These are phyloP conservation scores for Esox lucius DNA, from an alignment of 2,797 vertebrate genomes.

Conservation along the genomic window DNA sequence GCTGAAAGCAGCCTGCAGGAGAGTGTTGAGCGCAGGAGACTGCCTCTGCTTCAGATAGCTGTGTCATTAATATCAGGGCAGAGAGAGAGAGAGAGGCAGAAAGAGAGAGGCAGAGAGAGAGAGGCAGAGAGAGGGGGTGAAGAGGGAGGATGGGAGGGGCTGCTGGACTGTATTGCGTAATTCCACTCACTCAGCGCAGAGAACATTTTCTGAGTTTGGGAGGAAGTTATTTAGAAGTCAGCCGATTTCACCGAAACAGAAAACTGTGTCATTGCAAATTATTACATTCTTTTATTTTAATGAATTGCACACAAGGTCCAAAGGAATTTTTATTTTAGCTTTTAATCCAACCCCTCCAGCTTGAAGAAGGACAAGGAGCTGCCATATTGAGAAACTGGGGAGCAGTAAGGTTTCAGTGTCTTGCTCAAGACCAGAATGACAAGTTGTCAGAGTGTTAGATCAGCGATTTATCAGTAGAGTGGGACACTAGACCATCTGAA, in stretches of 20 bases:
- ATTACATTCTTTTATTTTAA: no score
- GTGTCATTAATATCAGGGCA: slow-evolving; percentile 79
- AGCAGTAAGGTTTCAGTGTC: no score
- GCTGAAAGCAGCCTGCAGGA: slow-evolving; percentile 64
- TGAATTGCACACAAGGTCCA: no score
- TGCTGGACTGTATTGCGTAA: slow-evolving; percentile 64
- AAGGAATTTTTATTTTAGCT: no score
- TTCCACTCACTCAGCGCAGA: slow-evolving; percentile 39
- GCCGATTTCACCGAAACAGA: slow-evolving; percentile 51
- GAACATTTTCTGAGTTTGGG: neutral
- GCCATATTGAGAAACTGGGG: no score
- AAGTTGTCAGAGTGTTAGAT: no score
- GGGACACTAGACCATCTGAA: no score
- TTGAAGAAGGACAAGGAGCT: no score
- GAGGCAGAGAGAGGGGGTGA: slow-evolving; percentile 39
- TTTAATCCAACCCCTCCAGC: no score
- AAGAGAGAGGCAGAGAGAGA: slow-evolving; percentile 28
- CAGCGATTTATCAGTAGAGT: no score
- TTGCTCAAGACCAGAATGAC: no score
- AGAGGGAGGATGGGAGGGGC: slow-evolving; percentile 65
- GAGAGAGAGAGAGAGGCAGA: slow-evolving; percentile 58
- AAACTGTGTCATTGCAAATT: slow-evolving; percentile 52
- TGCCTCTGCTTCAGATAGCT: slow-evolving; percentile 78
- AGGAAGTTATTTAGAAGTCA: slow-evolving; percentile 15
- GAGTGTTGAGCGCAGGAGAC: slow-evolving; percentile 71